These are phyloP conservation scores for Setipinna tenuifilis DNA, from an alignment of 2,797 vertebrate genomes.

Conservation along the genomic window DNA sequence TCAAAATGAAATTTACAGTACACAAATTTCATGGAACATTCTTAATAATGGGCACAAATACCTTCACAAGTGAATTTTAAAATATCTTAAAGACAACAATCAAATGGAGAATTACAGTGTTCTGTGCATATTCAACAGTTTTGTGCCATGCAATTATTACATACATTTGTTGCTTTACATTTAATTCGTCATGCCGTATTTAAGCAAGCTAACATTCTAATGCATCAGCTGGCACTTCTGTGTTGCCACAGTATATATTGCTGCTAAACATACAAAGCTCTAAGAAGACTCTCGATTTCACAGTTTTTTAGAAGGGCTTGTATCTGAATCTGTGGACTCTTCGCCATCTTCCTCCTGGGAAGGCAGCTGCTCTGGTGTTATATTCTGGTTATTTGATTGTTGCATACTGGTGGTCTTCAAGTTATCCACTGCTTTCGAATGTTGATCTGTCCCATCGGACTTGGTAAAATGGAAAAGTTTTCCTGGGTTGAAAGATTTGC, in stretches of 20 bases:
- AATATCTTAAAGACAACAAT: not conserved
- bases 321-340: constrained; percentile 67
- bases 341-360: constrained; percentile 68
- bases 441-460: constrained; percentile 71
- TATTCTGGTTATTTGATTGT: constrained; percentile 74
- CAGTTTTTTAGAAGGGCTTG: constrained; percentile 63
- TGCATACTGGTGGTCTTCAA: constrained; percentile 56
- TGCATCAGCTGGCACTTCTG: constrained; percentile 1
- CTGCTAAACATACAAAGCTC: constrained; percentile 19
- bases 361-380: constrained; percentile 68
- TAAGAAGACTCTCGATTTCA: constrained; percentile 43
- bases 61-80: not conserved
- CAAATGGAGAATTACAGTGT: not conserved
- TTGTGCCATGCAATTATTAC: constrained; percentile 19
- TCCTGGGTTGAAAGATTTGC: constrained; percentile 86
- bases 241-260: not conserved
- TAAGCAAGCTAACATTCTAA: constrained; percentile 23
- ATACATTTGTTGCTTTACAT: constrained; percentile 3
- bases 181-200: not conserved
- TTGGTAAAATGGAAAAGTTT: constrained; percentile 88
- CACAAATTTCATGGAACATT: constrained; percentile 17
- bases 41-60: constrained; percentile 5
- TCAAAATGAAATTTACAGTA: not conserved
- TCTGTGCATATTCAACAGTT: constrained; percentile 23
- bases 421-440: constrained; percentile 38